Percentiles rank a stretch among this genome's conserved stretches.
Conservation (phyloP, 2,888 invertebrate species). For the Macrophya alboannulata region DNA sequence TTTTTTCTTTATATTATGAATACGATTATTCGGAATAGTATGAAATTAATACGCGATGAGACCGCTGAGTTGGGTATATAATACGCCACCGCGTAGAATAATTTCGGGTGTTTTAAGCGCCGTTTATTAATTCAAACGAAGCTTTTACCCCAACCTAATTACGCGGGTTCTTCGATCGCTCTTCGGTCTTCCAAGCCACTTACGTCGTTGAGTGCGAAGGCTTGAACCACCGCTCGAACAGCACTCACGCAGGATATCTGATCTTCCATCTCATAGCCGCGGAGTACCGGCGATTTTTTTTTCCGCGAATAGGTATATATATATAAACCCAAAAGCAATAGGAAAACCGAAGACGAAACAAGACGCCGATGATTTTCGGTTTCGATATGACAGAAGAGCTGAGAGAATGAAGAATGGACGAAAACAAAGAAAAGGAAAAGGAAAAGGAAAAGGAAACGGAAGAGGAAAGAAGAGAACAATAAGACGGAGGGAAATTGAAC, state of each 20-base stretch:
- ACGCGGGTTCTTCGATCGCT: constrained; percentile 46
- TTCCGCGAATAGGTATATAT: neutral
- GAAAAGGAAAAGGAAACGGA: neutral
- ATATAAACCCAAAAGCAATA: neutral
- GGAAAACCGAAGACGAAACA: neutral
- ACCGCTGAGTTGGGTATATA: neutral
- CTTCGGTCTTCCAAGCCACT: constrained; percentile 48
- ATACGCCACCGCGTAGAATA: neutral
- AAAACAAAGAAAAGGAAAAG: neutral
- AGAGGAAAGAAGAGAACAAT: neutral
- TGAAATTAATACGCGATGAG: neutral
- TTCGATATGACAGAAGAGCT: neutral
- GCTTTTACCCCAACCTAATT: constrained; percentile 44
- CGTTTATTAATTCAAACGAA: constrained; percentile 52
- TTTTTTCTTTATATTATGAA: neutral
- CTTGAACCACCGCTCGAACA: constrained; percentile 33
- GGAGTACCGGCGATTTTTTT: constrained; percentile 4
- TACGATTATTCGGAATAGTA: neutral
- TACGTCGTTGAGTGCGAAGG: constrained; percentile 36
- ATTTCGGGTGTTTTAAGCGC: constrained; percentile 17
- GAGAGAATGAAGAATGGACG: neutral
- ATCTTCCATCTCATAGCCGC: constrained; percentile 17
- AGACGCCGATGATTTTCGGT: neutral
- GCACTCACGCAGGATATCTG: constrained; percentile 44
- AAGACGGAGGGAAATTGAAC: neutral